These are phyloP conservation scores for Brevipalpus yothersi DNA, from an alignment of 1,140 invertebrate species.

Conservation along the genomic window DNA sequence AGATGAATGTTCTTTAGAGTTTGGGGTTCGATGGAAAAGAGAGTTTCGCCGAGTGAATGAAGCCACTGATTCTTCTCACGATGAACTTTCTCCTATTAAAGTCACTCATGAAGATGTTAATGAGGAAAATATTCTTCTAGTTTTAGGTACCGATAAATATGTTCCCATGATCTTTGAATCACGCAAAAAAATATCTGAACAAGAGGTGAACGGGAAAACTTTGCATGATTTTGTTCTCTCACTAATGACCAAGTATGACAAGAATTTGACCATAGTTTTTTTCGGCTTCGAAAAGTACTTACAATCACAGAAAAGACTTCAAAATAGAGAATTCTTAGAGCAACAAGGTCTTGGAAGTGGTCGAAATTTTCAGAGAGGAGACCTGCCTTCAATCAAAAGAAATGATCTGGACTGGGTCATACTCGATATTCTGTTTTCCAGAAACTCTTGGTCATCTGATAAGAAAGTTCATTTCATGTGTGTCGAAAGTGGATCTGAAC, in stretches of 20 bases:
- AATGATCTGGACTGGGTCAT: not conserved
- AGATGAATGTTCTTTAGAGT: not conserved
- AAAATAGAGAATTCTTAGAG: not conserved
- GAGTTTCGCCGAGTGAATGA: not conserved
- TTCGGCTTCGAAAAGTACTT: not conserved
- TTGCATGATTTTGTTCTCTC: not conserved
- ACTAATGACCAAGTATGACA: not conserved
- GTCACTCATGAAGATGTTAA: no score
- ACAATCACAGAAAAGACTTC: not conserved
- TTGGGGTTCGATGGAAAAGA: not conserved
- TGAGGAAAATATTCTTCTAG: not conserved
- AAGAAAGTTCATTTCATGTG: not conserved
- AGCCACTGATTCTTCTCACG: not conserved
- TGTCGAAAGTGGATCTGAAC: not conserved
- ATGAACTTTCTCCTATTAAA: no score
- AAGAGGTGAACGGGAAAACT: not conserved
- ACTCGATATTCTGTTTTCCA: not conserved
- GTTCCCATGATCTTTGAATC: not conserved
- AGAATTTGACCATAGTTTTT: not conserved
- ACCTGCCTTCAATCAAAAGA: not conserved
- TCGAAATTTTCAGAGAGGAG: not conserved
- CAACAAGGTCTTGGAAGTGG: not conserved
- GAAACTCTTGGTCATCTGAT: not conserved
- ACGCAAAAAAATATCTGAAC: not conserved
- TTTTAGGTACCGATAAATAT: not conserved